Conservation (phyloP, 1,140 invertebrate genomes). For the Oppia nitens region DNA sequence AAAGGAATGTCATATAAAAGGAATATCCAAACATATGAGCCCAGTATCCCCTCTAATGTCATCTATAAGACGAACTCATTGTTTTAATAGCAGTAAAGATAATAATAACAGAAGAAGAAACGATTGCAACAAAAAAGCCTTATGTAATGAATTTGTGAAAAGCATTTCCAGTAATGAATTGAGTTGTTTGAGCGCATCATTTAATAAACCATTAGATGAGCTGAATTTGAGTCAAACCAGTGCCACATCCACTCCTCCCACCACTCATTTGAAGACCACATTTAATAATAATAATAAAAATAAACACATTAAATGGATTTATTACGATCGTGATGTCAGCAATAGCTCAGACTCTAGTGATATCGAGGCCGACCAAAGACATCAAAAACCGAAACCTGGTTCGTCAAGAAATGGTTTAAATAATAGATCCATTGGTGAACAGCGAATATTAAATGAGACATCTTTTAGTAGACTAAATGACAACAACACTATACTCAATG, state of each 20-base stretch:
- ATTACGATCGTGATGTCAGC: no score
- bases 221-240: not conserved
- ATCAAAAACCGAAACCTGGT: no score
- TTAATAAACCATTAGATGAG: not conserved
- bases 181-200: not conserved
- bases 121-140: not conserved
- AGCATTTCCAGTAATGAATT: not conserved
- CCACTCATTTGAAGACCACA: no score
- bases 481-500: no score
- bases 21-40: not conserved
- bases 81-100: not conserved
- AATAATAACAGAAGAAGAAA: no score
- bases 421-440: no score
- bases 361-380: no score
- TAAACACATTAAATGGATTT: not conserved
- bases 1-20: not conserved
- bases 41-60: not conserved
- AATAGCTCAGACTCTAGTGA: no score
- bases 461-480: no score
- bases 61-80: not conserved
- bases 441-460: no score
- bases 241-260: no score
- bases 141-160: not conserved
- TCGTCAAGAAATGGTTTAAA: no score
- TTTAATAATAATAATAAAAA: not conserved